These are phyloP conservation scores for Mesorhabditis sp. DNA, from an alignment of 2,888 invertebrate genomes.

Conservation along the genomic window DNA sequence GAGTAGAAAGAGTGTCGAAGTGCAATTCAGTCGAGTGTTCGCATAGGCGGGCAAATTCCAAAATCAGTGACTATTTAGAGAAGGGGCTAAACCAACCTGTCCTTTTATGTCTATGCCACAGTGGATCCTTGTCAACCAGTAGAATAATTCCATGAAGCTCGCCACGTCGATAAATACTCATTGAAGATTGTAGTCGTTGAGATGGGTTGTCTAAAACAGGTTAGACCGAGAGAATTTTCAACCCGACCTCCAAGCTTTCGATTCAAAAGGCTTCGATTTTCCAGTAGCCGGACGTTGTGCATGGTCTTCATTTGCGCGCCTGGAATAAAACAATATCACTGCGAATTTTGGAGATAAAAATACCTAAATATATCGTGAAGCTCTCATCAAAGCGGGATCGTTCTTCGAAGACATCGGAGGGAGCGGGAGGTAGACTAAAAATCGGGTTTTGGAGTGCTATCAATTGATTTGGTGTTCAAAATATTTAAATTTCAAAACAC, in stretches of 20 bases:
- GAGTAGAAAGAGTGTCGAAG: conserved; percentile 80
- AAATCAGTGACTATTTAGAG: background rate
- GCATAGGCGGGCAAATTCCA: conserved; percentile 63
- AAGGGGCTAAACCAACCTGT: conserved; percentile 20
- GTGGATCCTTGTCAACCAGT: conserved; percentile 71
- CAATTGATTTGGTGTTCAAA: too few species aligned
- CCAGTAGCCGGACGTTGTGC: conserved; percentile 88
- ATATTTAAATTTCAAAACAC: too few species aligned
- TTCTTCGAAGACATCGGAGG: background rate
- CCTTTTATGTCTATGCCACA: conserved; percentile 62
- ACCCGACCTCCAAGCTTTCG: background rate
- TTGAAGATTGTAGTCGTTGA: conserved; percentile 82
- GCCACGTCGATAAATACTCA: conserved; percentile 83
- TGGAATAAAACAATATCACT: conserved; percentile 32
- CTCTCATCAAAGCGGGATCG: conserved; percentile 38
- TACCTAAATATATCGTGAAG: conserved; percentile 52
- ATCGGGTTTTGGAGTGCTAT: too few species aligned
- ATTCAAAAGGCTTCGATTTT: conserved; percentile 57
- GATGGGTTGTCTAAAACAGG: conserved; percentile 60
- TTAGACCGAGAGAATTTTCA: background rate
- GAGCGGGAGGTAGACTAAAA: too few species aligned
- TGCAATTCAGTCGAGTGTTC: conserved; percentile 88
- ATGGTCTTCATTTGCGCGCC: conserved; percentile 95
- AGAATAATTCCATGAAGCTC: conserved; percentile 83
- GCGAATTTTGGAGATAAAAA: conserved; percentile 8